phyloP scores from a whole-genome alignment of 1,140 invertebrate genomes.

The Pemphigus obesinymphae region DNA sequence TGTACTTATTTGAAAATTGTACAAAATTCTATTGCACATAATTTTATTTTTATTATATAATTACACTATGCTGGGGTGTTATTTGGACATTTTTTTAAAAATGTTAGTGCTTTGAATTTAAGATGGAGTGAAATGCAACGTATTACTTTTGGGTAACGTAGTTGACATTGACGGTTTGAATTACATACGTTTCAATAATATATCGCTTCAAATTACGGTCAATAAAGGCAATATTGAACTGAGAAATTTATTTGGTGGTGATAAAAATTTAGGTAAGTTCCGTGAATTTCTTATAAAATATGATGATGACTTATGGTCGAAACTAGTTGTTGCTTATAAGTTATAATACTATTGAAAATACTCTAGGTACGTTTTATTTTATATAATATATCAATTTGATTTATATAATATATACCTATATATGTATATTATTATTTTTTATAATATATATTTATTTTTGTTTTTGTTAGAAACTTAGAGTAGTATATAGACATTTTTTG shows the following conservation, averaged over 20 bases:
- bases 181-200: slow-evolving; percentile 55
- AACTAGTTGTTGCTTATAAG: too few species aligned
- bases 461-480: too few species aligned
- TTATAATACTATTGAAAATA: too few species aligned
- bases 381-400: too few species aligned
- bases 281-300: too few species aligned
- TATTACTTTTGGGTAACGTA: slow-evolving; percentile 57
- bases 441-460: too few species aligned
- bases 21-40: too few species aligned
- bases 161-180: slow-evolving; percentile 54
- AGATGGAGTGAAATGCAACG: slow-evolving; percentile 60
- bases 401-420: too few species aligned
- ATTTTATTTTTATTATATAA: background rate
- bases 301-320: too few species aligned
- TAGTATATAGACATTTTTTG: too few species aligned
- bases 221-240: slow-evolving; percentile 57
- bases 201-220: slow-evolving; percentile 57
- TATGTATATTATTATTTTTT: too few species aligned
- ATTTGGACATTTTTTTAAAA: background rate
- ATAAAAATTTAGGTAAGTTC: slow-evolving; percentile 54
- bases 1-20: background rate
- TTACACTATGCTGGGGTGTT: background rate
- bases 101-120: slow-evolving; percentile 48
- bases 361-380: too few species aligned
- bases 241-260: slow-evolving; percentile 62